Base-by-base conservation (phyloP, 1,140 invertebrate genomes). In the Lycorma delicatula region DNA sequence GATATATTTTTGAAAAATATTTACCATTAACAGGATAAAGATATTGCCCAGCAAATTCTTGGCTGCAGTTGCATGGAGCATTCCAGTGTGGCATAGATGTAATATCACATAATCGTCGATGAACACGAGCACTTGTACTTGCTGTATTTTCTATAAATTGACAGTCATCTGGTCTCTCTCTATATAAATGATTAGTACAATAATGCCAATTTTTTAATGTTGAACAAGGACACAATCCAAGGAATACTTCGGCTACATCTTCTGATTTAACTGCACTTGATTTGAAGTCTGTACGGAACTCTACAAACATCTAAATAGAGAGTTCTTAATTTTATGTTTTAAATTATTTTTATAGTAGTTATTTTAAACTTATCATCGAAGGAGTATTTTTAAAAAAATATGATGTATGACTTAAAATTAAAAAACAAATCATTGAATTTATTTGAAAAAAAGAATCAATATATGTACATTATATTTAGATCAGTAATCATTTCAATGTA, bases 121-220 rank as follows among this genome's bases (percentile, higher is more conserved):
- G 53, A 26, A 54, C 53, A 22, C 53, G 16, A 3, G 53, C 36
- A 25, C 29, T 54, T 22, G n/a, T 16, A 3, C 29, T 12, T 25
- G 29, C n/a, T 22, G 6, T 22, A 20, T 27, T 50, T 26, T 59
- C 57, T 3, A 27, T 18, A 26, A 59, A 59, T 6, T 28, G 26
- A 20, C 57, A 59, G 22, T 59, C 57, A 26, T 59, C 28, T 7
- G 57, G 50, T 7, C 57, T 12, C 20, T 23, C 36, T 25, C 41
- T 38, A 16, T 29, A 18, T 7, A 59, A 38, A 1, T 48, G 34
- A 13, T 28, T 5, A 16, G 31, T 52, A 34, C 57, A 59, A 3
- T 53, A 16, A 16, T 59, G 47, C 57, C 57, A 59, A 22, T 12
- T 41, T 3, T 50, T 20, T 12, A 59, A 34, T 2, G 36, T 44